Percentiles rank a stretch among this genome's conserved stretches.
Evolutionary conservation across 2,113 vertebrate species (phyloP).

Genomic region (Neolamprologus devosi): DNA sequence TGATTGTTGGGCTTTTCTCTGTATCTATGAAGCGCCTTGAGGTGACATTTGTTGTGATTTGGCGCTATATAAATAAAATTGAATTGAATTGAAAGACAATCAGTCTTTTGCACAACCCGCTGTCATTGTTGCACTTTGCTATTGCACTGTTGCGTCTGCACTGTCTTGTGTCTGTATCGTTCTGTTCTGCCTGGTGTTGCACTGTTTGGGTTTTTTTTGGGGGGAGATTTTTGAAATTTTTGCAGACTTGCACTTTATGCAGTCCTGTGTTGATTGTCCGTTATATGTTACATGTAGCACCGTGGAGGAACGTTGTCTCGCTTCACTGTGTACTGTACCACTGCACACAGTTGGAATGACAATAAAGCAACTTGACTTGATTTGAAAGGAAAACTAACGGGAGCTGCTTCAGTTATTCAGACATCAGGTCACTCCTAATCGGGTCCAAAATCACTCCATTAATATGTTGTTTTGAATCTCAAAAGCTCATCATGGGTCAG

Average conservation of each 20-base stretch:
- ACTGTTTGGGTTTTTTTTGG: fast-evolving
- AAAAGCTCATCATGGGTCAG: background rate
- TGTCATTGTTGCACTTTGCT: background rate
- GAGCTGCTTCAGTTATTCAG: background rate
- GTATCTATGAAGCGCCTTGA: no score
- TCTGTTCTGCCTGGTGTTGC: fast-evolving
- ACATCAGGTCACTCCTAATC: background rate
- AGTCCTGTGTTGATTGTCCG: background rate
- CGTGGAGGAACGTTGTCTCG: background rate
- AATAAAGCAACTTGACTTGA: background rate
- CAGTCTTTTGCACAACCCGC: background rate
- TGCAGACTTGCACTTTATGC: background rate
- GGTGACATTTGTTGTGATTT: no score
- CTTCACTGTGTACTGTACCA: background rate
- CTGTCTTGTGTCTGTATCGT: background rate
- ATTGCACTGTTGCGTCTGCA: background rate
- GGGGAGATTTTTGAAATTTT: background rate
- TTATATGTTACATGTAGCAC: background rate
- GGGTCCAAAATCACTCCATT: background rate
- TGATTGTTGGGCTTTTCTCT: no score
- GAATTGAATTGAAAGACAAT: background rate
- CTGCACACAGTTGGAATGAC: background rate
- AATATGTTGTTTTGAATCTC: background rate
- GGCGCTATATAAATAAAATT: no score
- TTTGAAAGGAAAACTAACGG: background rate